phyloP scores from a whole-genome alignment of 2,888 invertebrate species.

The Amblyjoppa fuscipennis region DNA sequence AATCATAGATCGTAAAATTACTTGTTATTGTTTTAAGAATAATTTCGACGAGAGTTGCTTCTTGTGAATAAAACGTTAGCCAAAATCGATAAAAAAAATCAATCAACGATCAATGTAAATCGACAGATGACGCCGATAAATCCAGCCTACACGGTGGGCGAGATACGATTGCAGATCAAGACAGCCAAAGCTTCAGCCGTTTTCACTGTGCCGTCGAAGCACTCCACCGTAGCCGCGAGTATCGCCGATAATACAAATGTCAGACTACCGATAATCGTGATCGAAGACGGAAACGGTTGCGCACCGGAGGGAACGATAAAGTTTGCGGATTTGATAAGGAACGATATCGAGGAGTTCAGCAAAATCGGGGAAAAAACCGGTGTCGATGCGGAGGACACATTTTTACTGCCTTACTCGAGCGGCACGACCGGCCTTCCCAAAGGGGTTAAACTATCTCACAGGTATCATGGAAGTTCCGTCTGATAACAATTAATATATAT shows the following conservation, averaged over 20 bases:
- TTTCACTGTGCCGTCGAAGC: constrained; percentile 71
- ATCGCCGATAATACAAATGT: constrained; percentile 67
- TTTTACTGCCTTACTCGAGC: constrained; percentile 93
- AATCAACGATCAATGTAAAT: constrained; percentile 67
- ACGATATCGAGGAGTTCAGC: constrained; percentile 70
- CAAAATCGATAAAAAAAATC: constrained; percentile 28
- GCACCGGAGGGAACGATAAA: constrained; percentile 68
- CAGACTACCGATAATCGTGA: constrained; percentile 72
- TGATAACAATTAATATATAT: neutral
- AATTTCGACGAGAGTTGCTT: neutral
- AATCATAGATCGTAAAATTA: neutral
- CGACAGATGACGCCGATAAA: constrained; percentile 71
- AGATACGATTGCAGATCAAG: constrained; percentile 75
- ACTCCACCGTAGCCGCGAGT: constrained; percentile 62
- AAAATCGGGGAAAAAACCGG: constrained; percentile 58
- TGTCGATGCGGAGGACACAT: constrained; percentile 86
- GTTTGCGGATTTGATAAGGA: constrained; percentile 68
- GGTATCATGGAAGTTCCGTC: constrained; percentile 49
- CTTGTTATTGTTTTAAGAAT: neutral
- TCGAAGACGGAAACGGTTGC: constrained; percentile 62
- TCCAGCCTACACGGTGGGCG: constrained; percentile 69
- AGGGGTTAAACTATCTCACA: constrained; percentile 90
- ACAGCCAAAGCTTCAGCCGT: constrained; percentile 72
- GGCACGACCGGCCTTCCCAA: constrained; percentile 94
- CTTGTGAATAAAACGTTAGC: neutral